A percentile compares a stretch with the other conserved stretches of the same genome.
Evolutionary conservation across 2,113 vertebrate species (phyloP).

Genomic region (Embiotoca jacksoni): DNA sequence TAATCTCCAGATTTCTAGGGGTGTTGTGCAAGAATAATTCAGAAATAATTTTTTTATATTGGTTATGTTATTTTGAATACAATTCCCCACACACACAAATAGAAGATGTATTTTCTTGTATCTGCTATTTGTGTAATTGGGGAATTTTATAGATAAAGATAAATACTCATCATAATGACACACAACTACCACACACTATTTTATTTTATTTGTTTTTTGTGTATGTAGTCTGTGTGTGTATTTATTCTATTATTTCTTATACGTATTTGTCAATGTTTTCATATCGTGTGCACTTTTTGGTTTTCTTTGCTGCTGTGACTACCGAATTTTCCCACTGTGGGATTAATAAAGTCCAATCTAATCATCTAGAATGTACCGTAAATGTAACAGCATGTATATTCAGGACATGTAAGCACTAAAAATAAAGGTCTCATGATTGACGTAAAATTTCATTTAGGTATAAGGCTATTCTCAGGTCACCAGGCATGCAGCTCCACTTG

Average conservation of each 20-base stretch:
- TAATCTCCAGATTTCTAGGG: not conserved
- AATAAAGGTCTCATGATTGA: slow-evolving; percentile 12
- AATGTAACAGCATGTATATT: slow-evolving; percentile 14
- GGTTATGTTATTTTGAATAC: not conserved
- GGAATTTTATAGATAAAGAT: too few species aligned
- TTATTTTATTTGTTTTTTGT: too few species aligned
- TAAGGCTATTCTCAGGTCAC: slow-evolving; percentile 25
- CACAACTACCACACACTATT: not conserved
- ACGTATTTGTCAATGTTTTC: too few species aligned
- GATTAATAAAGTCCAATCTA: too few species aligned
- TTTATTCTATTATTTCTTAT: too few species aligned
- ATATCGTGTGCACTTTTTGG: too few species aligned
- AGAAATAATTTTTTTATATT: not conserved
- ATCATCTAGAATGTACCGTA: not conserved
- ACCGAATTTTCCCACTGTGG: too few species aligned
- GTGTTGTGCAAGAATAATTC: not conserved
- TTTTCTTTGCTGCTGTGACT: too few species aligned
- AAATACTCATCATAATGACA: not conserved
- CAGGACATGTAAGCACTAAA: not conserved
- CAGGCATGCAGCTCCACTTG: slow-evolving; percentile 1
- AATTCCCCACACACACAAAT: not conserved
- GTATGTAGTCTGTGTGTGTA: too few species aligned
- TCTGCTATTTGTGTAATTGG: too few species aligned
- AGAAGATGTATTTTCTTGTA: not conserved
- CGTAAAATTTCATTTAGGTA: not conserved